Conservation (phyloP, 2,888 invertebrate species). For the Ctenicera cuprea region DNA sequence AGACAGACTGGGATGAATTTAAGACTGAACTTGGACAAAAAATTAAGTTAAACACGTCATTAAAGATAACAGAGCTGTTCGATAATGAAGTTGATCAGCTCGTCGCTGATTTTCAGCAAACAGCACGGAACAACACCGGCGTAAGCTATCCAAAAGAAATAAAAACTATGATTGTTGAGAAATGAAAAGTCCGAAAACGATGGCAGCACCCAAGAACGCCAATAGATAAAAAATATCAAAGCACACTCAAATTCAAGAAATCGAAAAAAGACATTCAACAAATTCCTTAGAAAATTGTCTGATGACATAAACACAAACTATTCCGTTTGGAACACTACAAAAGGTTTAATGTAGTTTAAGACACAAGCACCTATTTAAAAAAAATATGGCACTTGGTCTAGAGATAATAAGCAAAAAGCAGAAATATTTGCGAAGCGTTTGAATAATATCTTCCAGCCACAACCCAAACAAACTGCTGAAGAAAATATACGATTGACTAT, state of each 20-base stretch:
- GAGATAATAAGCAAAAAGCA: slow-evolving; percentile 11
- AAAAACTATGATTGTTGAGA: background rate
- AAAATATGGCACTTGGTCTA: background rate
- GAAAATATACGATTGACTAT: slow-evolving; percentile 6
- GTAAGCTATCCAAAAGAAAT: slow-evolving; percentile 16
- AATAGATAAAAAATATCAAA: slow-evolving; percentile 38
- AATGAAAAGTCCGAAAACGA: slow-evolving; percentile 13
- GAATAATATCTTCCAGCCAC: background rate
- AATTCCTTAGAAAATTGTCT: slow-evolving; percentile 38
- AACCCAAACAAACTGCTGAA: slow-evolving; percentile 2
- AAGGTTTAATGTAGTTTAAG: no score
- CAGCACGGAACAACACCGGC: slow-evolving; percentile 17
- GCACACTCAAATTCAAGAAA: slow-evolving; percentile 41
- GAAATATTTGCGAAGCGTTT: slow-evolving; percentile 13
- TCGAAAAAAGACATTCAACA: slow-evolving; percentile 41
- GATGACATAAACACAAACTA: slow-evolving; percentile 26
- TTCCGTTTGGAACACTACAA: no score
- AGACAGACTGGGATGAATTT: slow-evolving; percentile 23
- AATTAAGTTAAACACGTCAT: slow-evolving; percentile 15
- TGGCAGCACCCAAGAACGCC: slow-evolving; percentile 7
- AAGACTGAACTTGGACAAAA: slow-evolving; percentile 10
- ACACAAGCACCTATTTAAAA: slow-evolving; percentile 43
- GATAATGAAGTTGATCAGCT: slow-evolving; percentile 18
- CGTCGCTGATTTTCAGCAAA: slow-evolving; percentile 4
- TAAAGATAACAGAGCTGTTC: slow-evolving; percentile 9